phyloP scores from a whole-genome alignment of 2,888 invertebrate genomes.

The Tipula unca region DNA sequence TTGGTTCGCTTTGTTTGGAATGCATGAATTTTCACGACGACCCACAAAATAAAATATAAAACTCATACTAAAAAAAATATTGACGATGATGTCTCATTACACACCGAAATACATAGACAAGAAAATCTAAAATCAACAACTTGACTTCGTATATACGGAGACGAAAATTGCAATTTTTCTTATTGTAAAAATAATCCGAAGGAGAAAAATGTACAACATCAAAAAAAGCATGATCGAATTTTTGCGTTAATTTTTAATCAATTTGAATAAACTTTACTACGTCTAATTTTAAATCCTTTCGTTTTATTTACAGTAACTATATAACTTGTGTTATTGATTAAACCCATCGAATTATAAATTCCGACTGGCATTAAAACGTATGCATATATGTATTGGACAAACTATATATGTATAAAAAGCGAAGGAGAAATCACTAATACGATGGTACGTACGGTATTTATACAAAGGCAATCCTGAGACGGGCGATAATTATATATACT shows the following conservation, averaged over 20 bases:
- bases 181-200: neutral
- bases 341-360: neutral
- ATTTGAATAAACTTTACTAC: neutral
- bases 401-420: neutral
- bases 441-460: neutral
- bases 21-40: neutral
- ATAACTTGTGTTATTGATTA: neutral
- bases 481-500: too few relatives aligned
- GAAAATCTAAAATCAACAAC: neutral
- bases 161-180: neutral
- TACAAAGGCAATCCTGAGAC: too few relatives aligned
- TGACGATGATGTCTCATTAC: neutral
- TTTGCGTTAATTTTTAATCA: too few relatives aligned
- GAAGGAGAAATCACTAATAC: neutral
- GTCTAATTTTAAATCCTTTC: neutral
- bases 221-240: neutral
- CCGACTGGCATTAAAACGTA: neutral
- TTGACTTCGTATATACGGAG: neutral
- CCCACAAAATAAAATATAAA: neutral
- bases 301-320: too few relatives aligned
- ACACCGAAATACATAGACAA: neutral
- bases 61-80: neutral
- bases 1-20: neutral
- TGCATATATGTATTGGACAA: neutral
- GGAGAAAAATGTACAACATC: neutral